These are phyloP conservation scores for Cosmia trapezina DNA, from an alignment of 2,888 invertebrate genomes.

Conservation along the genomic window DNA sequence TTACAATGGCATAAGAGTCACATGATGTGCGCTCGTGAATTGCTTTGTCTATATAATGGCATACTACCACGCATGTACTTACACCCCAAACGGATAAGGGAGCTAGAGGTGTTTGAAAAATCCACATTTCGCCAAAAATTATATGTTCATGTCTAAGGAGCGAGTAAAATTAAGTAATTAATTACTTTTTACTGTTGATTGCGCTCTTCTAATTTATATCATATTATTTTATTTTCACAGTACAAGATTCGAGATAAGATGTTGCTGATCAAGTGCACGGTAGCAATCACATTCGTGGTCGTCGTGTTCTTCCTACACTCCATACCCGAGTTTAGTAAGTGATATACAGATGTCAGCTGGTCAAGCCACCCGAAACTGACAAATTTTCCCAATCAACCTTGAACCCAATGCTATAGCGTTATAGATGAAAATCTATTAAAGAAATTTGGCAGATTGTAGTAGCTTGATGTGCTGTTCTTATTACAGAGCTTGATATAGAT, in stretches of 20 bases:
- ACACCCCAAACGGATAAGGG: not conserved
- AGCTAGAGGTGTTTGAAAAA: not conserved
- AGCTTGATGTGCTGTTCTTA: too few relatives aligned
- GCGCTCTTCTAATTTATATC: not conserved
- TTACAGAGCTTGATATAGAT: not conserved
- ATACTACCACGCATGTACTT: not conserved
- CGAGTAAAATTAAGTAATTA: not conserved
- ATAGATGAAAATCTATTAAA: too few relatives aligned
- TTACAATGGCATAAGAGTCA: not conserved
- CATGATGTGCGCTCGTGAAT: not conserved
- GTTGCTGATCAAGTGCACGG: constrained; percentile 93
- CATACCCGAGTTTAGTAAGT: constrained; percentile 93
- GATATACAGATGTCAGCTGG: too few relatives aligned
- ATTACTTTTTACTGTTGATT: not conserved
- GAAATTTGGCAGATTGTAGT: too few relatives aligned
- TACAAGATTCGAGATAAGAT: constrained; percentile 94
- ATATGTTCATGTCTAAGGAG: not conserved
- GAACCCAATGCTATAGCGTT: too few relatives aligned
- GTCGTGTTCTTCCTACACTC: constrained; percentile 95
- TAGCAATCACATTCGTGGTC: constrained; percentile 94
- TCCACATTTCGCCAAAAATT: not conserved
- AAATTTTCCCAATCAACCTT: too few relatives aligned
- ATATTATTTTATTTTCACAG: constrained; percentile 83
- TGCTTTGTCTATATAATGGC: not conserved
- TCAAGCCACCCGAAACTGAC: too few relatives aligned